phyloP scores from a whole-genome alignment of 2,888 invertebrate species.

The Eilema sororculum region DNA sequence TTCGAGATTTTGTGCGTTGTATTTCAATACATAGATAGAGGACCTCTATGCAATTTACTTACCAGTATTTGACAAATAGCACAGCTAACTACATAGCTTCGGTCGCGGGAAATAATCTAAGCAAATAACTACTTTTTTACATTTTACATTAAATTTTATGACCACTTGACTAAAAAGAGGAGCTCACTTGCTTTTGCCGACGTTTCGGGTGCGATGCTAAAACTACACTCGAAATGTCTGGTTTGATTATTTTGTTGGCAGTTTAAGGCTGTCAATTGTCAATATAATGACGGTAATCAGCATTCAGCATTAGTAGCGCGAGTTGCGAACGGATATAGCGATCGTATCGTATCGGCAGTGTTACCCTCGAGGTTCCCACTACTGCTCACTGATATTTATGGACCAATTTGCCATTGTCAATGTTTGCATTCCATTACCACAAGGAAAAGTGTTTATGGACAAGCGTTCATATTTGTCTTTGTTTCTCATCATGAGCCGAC shows the following conservation, averaged over 20 bases:
- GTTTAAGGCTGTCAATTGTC: slow-evolving; percentile 58
- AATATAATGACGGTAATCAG: slow-evolving; percentile 68
- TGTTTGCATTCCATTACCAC: slow-evolving; percentile 66
- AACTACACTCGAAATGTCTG: background rate
- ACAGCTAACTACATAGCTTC: too few relatives aligned
- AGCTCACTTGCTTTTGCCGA: too few relatives aligned
- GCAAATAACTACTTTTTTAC: background rate
- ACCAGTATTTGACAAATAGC: too few relatives aligned
- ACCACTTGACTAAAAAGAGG: too few relatives aligned
- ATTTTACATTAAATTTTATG: too few relatives aligned
- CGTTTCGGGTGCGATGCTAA: too few relatives aligned
- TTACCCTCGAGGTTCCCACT: slow-evolving; percentile 48
- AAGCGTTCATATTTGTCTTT: slow-evolving; percentile 49
- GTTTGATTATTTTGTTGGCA: slow-evolving; percentile 25
- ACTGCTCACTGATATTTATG: slow-evolving; percentile 60
- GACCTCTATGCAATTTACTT: too few relatives aligned
- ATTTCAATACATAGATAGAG: too few relatives aligned
- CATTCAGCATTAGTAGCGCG: slow-evolving; percentile 60
- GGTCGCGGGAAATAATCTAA: background rate
- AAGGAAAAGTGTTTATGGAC: slow-evolving; percentile 52
- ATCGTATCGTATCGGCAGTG: slow-evolving; percentile 44
- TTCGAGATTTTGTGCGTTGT: background rate
- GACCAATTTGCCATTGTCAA: slow-evolving; percentile 61
- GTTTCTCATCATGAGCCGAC: slow-evolving; percentile 26
- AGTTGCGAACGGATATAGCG: slow-evolving; percentile 55